Base-by-base conservation (phyloP, 2,888 invertebrate species). In the Dasypogon diadema region DNA sequence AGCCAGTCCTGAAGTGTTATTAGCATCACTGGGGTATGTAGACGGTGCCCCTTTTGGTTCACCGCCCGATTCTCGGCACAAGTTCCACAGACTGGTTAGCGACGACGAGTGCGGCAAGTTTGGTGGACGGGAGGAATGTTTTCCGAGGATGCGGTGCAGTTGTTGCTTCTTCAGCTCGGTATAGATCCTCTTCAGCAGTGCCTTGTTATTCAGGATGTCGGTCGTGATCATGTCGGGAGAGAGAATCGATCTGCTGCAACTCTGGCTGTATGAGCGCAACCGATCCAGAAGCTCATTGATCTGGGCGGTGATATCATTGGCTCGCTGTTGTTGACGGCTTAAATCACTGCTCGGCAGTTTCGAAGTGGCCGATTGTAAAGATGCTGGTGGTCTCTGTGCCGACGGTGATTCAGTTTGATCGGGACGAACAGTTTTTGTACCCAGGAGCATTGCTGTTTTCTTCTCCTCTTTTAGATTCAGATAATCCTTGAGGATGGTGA, bases 171-270 rank as follows among this genome's bases (percentile, higher is more conserved):
- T 85, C 12, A 85, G 80, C 34, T 81, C 79, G 56, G 83, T 83
- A 75, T 85, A 85, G 2, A 85, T 82, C 76, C 82, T 82, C 30
- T 92, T 93, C 72, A 94, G 86, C 24, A 92, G 87, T 81, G 90
- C 91, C 80, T 93, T 89, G 83, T 94, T 92, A 8, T 92, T 92
- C 72, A 94, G 85, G 68, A 94, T 87, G 81, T 92, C 91, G 72
- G 91, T 91, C 80, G 93, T 91, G 75, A 93, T 90, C 83, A 89
- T 89, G 78, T 93, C 91, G 75, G 91, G 88, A 16, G 82, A 56
- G 2, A 79, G 78, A 2, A 81, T 75, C 0, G 79, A 75, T 51
- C 78, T 77, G n/a, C 79, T 77, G 1, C 79, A 74, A 5, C 79
- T 48, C 46, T 72, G 54, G 5, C 42, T 72, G 58, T 78, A 77